Evolutionary conservation across 1,140 invertebrate genomes (phyloP).

Genomic region (Aricia agestis): DNA sequence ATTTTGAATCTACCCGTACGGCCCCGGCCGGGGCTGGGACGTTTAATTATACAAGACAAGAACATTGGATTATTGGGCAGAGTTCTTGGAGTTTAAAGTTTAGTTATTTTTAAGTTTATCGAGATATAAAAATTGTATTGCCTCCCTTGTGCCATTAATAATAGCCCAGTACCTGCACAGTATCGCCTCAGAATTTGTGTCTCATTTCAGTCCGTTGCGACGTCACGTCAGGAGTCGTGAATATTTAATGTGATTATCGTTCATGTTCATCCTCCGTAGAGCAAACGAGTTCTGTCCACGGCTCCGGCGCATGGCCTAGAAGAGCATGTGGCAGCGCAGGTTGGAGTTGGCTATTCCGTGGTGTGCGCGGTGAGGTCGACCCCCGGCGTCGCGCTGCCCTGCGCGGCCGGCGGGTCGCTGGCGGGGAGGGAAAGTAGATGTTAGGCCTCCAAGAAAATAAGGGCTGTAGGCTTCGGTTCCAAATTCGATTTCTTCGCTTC

Average conservation of each 20-base stretch:
- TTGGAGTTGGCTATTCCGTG: constrained; percentile 76
- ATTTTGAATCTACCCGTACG: constrained; percentile 50
- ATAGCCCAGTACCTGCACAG: constrained; percentile 59
- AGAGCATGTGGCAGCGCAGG: constrained; percentile 77
- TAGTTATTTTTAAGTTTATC: constrained; percentile 32
- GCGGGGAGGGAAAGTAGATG: constrained; percentile 87
- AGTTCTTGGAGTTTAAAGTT: constrained; percentile 43
- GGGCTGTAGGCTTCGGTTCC: constrained; percentile 90
- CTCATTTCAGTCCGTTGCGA: constrained; percentile 60
- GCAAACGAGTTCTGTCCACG: constrained; percentile 33
- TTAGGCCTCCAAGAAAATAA: constrained; percentile 93
- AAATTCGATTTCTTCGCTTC: constrained; percentile 93
- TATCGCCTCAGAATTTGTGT: constrained; percentile 24
- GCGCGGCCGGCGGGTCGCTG: constrained; percentile 82
- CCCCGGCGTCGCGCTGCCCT: constrained; percentile 76
- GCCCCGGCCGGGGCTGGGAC: constrained; percentile 45
- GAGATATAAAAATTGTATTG: constrained; percentile 48
- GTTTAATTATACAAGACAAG: constrained; percentile 34
- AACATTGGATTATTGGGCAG: constrained; percentile 46
- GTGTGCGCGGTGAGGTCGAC: constrained; percentile 79
- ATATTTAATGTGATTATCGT: constrained; percentile 14
- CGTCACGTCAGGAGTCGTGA: constrained; percentile 38
- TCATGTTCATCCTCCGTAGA: constrained; percentile 39
- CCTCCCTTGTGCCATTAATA: constrained; percentile 72
- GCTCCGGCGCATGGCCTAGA: constrained; percentile 41